phyloP scores from a whole-genome alignment of 2,113 vertebrate species.

The Sminthopsis crassicaudata region DNA sequence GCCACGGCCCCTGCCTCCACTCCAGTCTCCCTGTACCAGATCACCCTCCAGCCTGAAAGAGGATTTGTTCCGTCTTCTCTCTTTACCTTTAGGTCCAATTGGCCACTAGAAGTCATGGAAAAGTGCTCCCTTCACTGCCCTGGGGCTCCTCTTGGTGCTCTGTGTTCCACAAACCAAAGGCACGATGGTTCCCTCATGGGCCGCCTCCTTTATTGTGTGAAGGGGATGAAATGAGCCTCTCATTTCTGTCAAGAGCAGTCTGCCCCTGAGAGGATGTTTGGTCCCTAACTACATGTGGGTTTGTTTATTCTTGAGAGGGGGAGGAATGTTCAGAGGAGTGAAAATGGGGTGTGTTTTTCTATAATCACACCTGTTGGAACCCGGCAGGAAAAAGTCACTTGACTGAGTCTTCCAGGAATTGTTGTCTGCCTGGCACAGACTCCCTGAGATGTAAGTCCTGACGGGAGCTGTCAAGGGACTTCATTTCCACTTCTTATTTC shows the following conservation, averaged over 20 bases:
- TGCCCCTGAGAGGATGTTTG: neutral
- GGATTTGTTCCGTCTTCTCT: neutral
- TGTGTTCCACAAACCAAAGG: neutral
- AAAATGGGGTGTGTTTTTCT: constrained; percentile 62
- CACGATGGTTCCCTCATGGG: neutral
- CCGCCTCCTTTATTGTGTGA: neutral
- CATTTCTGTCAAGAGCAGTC: neutral
- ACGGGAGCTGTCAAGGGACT: neutral
- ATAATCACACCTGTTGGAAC: constrained; percentile 71
- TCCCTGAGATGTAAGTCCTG: constrained; percentile 46
- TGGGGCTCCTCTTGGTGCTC: neutral
- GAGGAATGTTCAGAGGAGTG: constrained; percentile 32
- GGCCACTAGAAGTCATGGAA: neutral
- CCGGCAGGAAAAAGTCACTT: constrained; percentile 75
- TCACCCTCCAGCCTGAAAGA: neutral
- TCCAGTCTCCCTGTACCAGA: neutral
- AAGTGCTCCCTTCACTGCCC: neutral
- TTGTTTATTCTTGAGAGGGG: constrained; percentile 59
- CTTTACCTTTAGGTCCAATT: neutral
- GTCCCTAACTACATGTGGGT: neutral
- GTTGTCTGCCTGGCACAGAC: constrained; percentile 69
- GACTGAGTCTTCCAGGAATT: constrained; percentile 79
- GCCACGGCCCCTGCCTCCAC: neutral
- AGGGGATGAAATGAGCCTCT: neutral
- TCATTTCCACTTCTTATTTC: neutral